A percentile compares a stretch with the other conserved stretches of the same genome.
Evolutionary conservation across 1,140 invertebrate genomes (phyloP).

Genomic region (Leptinotarsa lineolata): DNA sequence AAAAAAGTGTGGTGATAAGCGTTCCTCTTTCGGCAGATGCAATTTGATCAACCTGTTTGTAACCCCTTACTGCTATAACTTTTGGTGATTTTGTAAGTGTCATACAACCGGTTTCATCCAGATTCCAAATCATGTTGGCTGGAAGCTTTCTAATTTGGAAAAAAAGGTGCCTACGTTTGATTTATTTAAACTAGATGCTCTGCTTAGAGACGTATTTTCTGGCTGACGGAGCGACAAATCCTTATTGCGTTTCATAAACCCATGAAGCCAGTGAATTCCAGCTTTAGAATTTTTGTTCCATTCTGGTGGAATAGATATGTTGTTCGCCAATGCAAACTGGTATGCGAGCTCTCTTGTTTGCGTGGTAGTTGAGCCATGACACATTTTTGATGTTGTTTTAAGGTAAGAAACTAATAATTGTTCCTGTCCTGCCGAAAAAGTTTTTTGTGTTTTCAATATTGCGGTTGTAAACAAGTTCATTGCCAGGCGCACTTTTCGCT

Average conservation of each 20-base stretch:
- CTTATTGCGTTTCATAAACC: slow-evolving; percentile 21
- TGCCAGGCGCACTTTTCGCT: slow-evolving; percentile 13
- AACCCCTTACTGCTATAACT: slow-evolving; percentile 55
- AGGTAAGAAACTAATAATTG: slow-evolving; percentile 12
- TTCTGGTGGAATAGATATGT: slow-evolving; percentile 39
- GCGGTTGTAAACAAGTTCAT: slow-evolving; percentile 16
- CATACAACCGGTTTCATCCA: slow-evolving; percentile 59
- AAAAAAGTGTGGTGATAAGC: slow-evolving; percentile 48
- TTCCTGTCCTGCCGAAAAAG: slow-evolving; percentile 9
- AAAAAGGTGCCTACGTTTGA: slow-evolving; percentile 55
- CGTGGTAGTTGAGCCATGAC: slow-evolving; percentile 43
- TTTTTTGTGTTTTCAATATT: neutral
- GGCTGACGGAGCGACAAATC: slow-evolving; percentile 23
- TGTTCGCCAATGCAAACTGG: slow-evolving; percentile 43
- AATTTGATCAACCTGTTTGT: slow-evolving; percentile 56
- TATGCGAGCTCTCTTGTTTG: slow-evolving; percentile 41
- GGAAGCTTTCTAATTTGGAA: slow-evolving; percentile 49
- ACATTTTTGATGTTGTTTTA: slow-evolving; percentile 39
- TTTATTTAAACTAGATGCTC: slow-evolving; percentile 44
- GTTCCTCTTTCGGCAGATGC: slow-evolving; percentile 54
- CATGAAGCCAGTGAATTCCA: slow-evolving; percentile 40
- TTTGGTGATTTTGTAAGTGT: slow-evolving; percentile 55
- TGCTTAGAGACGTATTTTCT: slow-evolving; percentile 32
- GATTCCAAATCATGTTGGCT: slow-evolving; percentile 48
- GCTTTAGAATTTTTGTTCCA: slow-evolving; percentile 52